Base-by-base conservation (phyloP, 2,797 vertebrate species). In the Chrosomus eos region DNA sequence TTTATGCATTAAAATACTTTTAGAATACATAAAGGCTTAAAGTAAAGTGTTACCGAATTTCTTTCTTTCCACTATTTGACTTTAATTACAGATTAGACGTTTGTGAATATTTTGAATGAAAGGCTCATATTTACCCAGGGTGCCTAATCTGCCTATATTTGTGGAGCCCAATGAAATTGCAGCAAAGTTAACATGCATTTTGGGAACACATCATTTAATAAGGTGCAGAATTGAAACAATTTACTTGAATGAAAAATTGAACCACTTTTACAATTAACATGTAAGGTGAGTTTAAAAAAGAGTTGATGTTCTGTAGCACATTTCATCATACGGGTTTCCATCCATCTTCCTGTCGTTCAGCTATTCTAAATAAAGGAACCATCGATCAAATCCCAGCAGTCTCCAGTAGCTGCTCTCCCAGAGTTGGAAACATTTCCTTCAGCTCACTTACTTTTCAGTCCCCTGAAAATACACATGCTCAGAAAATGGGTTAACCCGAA, bases 291-390 rank as follows among this genome's bases (percentile, higher is more conserved):
- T 58, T 38, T 66, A 43, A 64, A 48, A 74, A 64, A 33, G 60
- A 53, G 7, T 36, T 66, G 58, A 75, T 62, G 60, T 26, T 64
- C 72, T 51, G 72, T 10, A 74, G 28, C 55, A 64, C 23, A 55
- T 83, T 77, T 55, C 23, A 23, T 64, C 21, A 26, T 77, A 73
- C 31, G 73, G 82, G 45, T 45, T 68, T 33, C 48, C n/a, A 53
- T 77, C 74, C n/a, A 77, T 77, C 48, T 68, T 70, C 73, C 48
- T 23, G 73, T 43, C 82, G 40, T 53, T 83, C 60, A 77, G 73
- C 45, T 77, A 19, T 67, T 68, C 82, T 77, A 83, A 68, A 83
- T 83, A 83, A 83, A 70, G 73, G 36, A 5, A 26, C n/a, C 82
- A 83, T 83, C 73, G 77, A 70, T 83, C 82, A 77, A 43, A 43